Conservation (phyloP, 2,797 vertebrate species). For the Bufotes viridis region DNA sequence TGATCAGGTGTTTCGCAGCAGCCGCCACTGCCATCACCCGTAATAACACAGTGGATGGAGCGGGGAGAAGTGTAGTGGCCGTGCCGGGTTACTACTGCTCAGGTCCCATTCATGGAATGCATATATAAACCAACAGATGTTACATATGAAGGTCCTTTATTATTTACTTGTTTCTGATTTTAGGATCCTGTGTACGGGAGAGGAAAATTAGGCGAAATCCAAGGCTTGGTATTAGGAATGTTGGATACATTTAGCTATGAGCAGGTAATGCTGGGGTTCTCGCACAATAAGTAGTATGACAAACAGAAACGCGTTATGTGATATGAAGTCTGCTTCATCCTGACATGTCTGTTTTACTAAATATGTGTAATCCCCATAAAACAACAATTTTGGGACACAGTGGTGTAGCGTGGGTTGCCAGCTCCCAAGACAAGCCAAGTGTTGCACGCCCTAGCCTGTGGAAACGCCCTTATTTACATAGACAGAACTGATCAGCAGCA, state of each 20-base stretch:
- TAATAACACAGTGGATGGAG: too few relatives aligned
- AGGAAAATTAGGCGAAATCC: conserved; percentile 95
- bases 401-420: too few relatives aligned
- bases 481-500: too few relatives aligned
- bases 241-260: conserved; percentile 96
- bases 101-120: too few relatives aligned
- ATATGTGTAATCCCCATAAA: not conserved
- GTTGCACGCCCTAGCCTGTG: too few relatives aligned
- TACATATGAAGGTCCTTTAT: not conserved
- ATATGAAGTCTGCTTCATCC: not conserved
- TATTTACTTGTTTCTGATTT: conserved; percentile 11
- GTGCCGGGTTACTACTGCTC: too few relatives aligned
- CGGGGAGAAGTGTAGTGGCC: too few relatives aligned
- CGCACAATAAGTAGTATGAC: not conserved
- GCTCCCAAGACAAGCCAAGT: too few relatives aligned
- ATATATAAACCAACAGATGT: not conserved
- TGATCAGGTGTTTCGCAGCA: too few relatives aligned
- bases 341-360: not conserved
- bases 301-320: not conserved
- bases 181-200: conserved; percentile 95
- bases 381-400: not conserved
- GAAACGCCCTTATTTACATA: too few relatives aligned
- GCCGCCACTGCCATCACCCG: too few relatives aligned
- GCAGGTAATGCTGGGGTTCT: conserved; percentile 77
- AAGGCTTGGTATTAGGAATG: conserved; percentile 94